These are phyloP conservation scores for Polietes domitor DNA, from an alignment of 2,888 invertebrate species.

Conservation along the genomic window DNA sequence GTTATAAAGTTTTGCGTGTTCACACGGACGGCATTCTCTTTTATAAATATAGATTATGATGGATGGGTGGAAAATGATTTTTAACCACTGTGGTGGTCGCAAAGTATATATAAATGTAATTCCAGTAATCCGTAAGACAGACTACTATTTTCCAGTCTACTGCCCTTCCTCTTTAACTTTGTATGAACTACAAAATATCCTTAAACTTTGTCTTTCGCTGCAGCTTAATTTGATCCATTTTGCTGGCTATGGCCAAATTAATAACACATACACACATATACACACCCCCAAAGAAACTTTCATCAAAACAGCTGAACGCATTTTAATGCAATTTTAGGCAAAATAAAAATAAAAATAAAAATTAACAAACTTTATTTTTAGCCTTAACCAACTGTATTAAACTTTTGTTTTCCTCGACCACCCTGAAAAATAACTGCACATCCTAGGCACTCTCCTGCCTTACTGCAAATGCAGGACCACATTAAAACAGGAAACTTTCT, in stretches of 20 bases:
- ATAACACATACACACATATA: no score
- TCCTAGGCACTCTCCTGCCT: background rate
- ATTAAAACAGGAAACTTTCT: background rate
- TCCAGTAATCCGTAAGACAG: no score
- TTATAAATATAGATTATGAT: no score
- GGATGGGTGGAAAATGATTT: no score
- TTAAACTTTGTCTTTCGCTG: background rate
- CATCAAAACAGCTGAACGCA: constrained; percentile 60
- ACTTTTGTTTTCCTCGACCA: constrained; percentile 21
- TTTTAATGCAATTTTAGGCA: constrained; percentile 66
- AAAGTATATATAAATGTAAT: no score
- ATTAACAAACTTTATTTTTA: constrained; percentile 36
- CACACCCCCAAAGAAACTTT: constrained; percentile 53
- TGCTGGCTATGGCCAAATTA: constrained; percentile 17
- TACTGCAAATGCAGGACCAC: background rate
- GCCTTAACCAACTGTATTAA: constrained; percentile 30
- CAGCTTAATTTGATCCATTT: background rate
- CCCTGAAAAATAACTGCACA: background rate
- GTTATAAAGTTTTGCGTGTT: no score
- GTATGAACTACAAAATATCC: background rate
- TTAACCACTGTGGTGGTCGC: no score
- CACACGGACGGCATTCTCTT: no score
- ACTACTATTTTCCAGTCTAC: no score
- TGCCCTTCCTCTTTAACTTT: constrained; percentile 1
- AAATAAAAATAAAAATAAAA: no score